Base-by-base conservation (phyloP, 1,140 invertebrate genomes). In the Lordiphosa mommai region DNA sequence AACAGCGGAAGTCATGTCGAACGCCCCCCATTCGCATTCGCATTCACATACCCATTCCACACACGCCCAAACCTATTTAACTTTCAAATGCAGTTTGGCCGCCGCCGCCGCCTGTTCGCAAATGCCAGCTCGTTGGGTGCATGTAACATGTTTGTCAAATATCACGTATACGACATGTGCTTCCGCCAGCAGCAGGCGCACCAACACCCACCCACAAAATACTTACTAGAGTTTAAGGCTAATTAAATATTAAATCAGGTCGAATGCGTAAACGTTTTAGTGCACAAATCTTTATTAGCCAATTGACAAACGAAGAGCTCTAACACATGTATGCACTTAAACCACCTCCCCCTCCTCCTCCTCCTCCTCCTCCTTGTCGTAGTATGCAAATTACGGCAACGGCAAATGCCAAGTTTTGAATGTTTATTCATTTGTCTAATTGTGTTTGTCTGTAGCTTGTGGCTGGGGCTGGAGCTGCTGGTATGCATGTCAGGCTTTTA, bases 241-340 rank as follows among this genome's bases (percentile, higher is more conserved):
- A 70, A 80, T 82, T 82, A 82, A 82, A 82, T 82, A 82, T 82
- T 80, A 51, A 82, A 74, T 57, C 52, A 58, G 74, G 65, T 80
- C 61, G 82, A 32, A 46, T 37, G 60, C 41, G 40, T 59, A 58
- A 77, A 58, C 51, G 50, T 36, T 50, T 53, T 80, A 69, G 73
- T 53, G 51, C 52, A 7, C 40, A 70, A 65, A 74, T 65, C 33
- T 50, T 47, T 65, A 73, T 70, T 68, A 72, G 68, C 46, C 58
- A 46, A 63, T 64, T 59, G 53, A 4, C 37, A 40, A 66, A n/a
- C 33, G 5, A 20, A 34, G 48, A 29, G 38, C 7, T 12, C 3
- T 10, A 17, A 23, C 36, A 61, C 70, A n/a, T n/a, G n/a, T n/a
- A n/a, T n/a, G n/a, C n/a, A n/a, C n/a, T n/a, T n/a, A n/a, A n/a